Percentiles rank a stretch among this genome's conserved stretches.
Evolutionary conservation across 2,888 invertebrate species (phyloP).

Genomic region (Hartigia nigra): DNA sequence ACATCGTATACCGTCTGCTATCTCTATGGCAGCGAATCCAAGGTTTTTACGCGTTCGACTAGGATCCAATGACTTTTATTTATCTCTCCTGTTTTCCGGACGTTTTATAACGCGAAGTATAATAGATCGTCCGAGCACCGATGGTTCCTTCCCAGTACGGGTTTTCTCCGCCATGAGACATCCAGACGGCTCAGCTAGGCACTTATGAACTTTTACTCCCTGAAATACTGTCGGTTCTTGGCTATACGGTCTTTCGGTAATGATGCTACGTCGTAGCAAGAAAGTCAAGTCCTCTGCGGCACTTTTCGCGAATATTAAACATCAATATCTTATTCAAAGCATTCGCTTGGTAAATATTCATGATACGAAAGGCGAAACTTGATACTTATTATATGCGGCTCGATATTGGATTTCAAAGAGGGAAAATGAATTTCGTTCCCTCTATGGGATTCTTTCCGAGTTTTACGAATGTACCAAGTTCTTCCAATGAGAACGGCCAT

Average conservation of each 20-base stretch:
- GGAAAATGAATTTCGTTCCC: neutral
- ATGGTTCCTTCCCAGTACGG: neutral
- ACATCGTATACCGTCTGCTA: neutral
- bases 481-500: neutral
- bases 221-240: neutral
- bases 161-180: neutral
- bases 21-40: neutral
- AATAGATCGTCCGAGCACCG: neutral
- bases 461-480: neutral
- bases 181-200: neutral
- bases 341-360: slow-evolving; percentile 1
- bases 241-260: neutral
- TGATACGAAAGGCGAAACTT: neutral
- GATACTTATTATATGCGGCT: neutral
- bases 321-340: slow-evolving; percentile 2
- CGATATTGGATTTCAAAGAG: slow-evolving; percentile 5
- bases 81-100: neutral
- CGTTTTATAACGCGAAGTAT: neutral
- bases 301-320: slow-evolving; percentile 4
- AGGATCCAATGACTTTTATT: neutral
- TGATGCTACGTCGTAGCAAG: neutral
- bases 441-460: neutral
- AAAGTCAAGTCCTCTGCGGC: neutral
- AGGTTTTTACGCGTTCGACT: neutral
- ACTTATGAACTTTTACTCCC: neutral